Conservation (phyloP, 2,113 vertebrate genomes). For the Scalopus aquaticus region DNA sequence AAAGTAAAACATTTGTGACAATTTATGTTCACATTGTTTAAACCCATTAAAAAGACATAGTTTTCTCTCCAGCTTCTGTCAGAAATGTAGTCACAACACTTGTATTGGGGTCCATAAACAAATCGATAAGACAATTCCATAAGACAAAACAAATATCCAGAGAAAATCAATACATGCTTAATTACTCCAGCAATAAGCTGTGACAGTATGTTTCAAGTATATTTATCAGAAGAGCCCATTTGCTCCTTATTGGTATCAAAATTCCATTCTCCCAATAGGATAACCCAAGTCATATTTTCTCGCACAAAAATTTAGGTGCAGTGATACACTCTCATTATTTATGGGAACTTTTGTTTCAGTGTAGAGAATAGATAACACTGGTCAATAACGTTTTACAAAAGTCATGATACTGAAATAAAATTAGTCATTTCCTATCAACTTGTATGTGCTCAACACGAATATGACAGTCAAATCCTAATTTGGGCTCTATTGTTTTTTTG, state of each 20-base stretch:
- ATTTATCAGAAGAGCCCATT: not conserved
- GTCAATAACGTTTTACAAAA: no score
- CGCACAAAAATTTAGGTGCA: not conserved
- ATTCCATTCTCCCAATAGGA: not conserved
- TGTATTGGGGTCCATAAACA: not conserved
- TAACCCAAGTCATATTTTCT: not conserved
- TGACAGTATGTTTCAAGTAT: not conserved
- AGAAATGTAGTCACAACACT: not conserved
- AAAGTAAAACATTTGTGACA: not conserved
- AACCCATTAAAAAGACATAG: not conserved
- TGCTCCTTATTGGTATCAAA: not conserved
- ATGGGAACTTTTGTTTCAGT: not conserved
- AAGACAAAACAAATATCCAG: no score
- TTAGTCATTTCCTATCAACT: no score
- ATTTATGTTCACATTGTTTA: not conserved
- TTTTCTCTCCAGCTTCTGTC: not conserved
- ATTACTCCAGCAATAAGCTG: not conserved
- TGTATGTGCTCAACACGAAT: no score
- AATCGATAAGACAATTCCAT: fast-evolving
- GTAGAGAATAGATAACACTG: not conserved
- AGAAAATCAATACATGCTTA: no score
- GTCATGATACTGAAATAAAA: no score
- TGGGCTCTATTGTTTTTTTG: no score
- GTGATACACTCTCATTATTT: not conserved
- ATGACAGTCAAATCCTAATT: no score